A percentile compares a stretch with the other conserved stretches of the same genome.
phyloP scores from a whole-genome alignment of 2,797 vertebrate genomes.

The Heterohyrax brucei region DNA sequence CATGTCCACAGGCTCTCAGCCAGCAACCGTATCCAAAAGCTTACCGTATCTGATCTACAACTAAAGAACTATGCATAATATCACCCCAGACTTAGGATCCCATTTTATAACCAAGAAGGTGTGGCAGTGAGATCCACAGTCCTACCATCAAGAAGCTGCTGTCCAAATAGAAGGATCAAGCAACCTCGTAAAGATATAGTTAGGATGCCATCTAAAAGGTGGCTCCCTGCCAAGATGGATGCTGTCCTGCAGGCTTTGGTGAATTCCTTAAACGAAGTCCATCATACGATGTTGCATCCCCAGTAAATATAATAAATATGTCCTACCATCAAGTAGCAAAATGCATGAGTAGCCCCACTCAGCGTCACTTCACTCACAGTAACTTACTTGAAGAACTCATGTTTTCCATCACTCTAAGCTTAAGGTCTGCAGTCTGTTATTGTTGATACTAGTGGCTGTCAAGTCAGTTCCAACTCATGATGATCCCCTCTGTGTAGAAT shows the following conservation, averaged over 20 bases:
- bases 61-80: not conserved
- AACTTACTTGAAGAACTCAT: not conserved
- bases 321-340: not conserved
- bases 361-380: not conserved
- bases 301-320: not conserved
- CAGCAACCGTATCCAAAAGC: not conserved
- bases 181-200: not conserved
- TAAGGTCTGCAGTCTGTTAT: not conserved
- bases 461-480: not conserved
- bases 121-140: not conserved
- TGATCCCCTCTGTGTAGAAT: not conserved
- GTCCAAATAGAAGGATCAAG: not conserved
- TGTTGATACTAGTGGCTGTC: not conserved
- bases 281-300: not conserved
- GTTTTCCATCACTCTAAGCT: not conserved
- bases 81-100: not conserved
- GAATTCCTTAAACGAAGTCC: constrained; percentile 11
- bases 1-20: not conserved
- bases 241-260: not conserved
- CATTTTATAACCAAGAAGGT: not conserved
- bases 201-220: not conserved
- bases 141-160: not conserved
- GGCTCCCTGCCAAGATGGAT: not conserved
- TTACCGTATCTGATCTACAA: not conserved
- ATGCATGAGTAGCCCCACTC: not conserved